A percentile compares a stretch with the other conserved stretches of the same genome.
phyloP scores from a whole-genome alignment of 2,797 vertebrate species.

The Chlorospingus flavigularis region DNA sequence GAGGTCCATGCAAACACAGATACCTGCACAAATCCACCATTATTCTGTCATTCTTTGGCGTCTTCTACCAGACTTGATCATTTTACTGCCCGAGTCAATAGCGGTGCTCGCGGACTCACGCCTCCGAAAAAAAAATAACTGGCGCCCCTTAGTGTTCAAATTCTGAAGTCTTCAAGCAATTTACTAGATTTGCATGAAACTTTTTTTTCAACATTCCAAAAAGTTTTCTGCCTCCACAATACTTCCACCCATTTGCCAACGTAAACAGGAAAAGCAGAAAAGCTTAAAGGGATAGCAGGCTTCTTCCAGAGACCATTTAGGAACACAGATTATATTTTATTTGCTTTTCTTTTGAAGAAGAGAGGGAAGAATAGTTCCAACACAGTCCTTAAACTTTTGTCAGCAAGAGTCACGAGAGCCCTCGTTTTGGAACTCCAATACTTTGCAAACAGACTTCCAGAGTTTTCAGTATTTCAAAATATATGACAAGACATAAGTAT shows the following conservation, averaged over 20 bases:
- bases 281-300: conserved; percentile 68
- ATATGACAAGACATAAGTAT: background rate
- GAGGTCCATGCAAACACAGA: background rate
- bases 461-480: background rate
- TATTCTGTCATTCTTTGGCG: background rate
- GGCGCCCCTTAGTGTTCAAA: conserved; percentile 81
- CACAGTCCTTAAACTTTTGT: background rate
- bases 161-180: conserved; percentile 60
- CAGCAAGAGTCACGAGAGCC: background rate
- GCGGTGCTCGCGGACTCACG: background rate
- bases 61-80: conserved; percentile 8
- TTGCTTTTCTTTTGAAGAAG: background rate
- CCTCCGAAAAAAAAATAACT: conserved; percentile 68
- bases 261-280: conserved; percentile 71
- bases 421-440: background rate
- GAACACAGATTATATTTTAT: background rate
- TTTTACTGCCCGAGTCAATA: background rate
- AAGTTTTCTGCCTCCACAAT: conserved; percentile 80
- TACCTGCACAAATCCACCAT: background rate
- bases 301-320: background rate
- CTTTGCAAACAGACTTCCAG: background rate
- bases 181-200: conserved; percentile 62
- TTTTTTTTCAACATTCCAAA: conserved; percentile 80
- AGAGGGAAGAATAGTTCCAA: background rate
- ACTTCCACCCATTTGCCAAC: conserved; percentile 70